Evolutionary conservation across 2,888 invertebrate genomes (phyloP).

Genomic region (Leptopterna dolabrata): DNA sequence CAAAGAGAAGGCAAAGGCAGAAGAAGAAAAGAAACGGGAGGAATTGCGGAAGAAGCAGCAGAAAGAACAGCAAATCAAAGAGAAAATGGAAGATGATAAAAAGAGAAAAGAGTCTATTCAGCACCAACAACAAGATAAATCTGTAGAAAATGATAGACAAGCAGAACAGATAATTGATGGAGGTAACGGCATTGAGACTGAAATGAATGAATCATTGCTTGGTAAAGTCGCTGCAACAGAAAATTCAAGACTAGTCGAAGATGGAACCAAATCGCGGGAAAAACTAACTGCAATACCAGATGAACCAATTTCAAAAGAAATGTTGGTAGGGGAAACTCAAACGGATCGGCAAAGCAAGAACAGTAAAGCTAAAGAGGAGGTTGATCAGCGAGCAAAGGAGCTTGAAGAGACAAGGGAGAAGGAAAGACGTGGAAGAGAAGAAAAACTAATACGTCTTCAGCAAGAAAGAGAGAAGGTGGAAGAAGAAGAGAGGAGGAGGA

Average conservation of each 20-base stretch:
- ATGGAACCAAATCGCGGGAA: neutral
- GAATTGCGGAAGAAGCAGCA: slow-evolving; percentile 50
- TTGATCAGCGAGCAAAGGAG: slow-evolving; percentile 55
- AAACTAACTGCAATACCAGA: slow-evolving; percentile 59
- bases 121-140: slow-evolving; percentile 47
- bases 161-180: slow-evolving; percentile 55
- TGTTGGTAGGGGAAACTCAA: slow-evolving; percentile 39
- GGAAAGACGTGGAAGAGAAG: slow-evolving; percentile 60
- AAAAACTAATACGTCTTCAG: slow-evolving; percentile 49
- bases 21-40: slow-evolving; percentile 58
- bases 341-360: slow-evolving; percentile 47
- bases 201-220: slow-evolving; percentile 55
- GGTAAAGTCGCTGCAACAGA: neutral
- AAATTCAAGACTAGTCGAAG: neutral
- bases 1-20: slow-evolving; percentile 47
- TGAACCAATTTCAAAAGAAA: slow-evolving; percentile 54
- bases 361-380: slow-evolving; percentile 44
- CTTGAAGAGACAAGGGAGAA: slow-evolving; percentile 60
- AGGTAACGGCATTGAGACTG: slow-evolving; percentile 62
- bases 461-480: slow-evolving; percentile 63
- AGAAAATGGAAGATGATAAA: slow-evolving; percentile 43
- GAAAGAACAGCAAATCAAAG: slow-evolving; percentile 44
- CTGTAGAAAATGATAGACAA: slow-evolving; percentile 56
- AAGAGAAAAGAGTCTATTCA: slow-evolving; percentile 56
- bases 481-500: slow-evolving; percentile 64